Evolutionary conservation across 2,888 invertebrate species (phyloP), one percentile per base, ranked within the genome.

Genomic region (Ochropleura plecta): DNA sequence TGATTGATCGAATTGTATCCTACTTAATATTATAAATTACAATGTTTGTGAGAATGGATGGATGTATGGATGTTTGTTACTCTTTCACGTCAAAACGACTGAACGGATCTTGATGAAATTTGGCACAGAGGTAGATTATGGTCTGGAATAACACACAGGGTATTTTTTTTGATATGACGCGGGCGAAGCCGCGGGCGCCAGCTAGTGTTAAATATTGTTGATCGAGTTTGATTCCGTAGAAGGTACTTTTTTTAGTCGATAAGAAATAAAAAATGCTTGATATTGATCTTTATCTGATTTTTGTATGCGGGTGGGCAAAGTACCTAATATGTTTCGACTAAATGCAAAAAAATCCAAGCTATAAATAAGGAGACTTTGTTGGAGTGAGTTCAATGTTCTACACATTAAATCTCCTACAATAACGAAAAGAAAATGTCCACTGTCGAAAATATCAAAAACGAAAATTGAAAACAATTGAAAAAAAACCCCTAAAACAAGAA

Each of bases 401-500:
- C 4, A 53, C 9, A n/a, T 10, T 53, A 20, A 53, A 55, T 57
- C 14, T 57, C 8, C 4, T 8, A 16, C 30, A 14, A 57, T 16
- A 59, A 40, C 60, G 42, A 42, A 7, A 42, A 60, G 9, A 60
- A 48, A 62, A 60, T 18, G 0, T 20, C 16, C 30, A 63, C n/a
- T 55, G 53, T 66, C 59, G 59, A 67, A 64, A 60, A 48, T 44
- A 1, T 40, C 44, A 65, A 46, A 75, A 73, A 72, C 40, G 60
- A n/a, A 73, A 79, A 79, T 62, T 76, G 72, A 78, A 30, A 81
- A 76, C 81, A 63, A 88, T 65, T 86, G 82, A 87, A 89, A 84
- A 88, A 85, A 76, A 68, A 53, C 46, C 14, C 49, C 66, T 75
- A 71, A 75, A 89, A 86, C 83, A 87, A 87, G 86, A 86, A 89